Conservation (phyloP, 2,888 invertebrate species). For the Esperia sulphurella region DNA sequence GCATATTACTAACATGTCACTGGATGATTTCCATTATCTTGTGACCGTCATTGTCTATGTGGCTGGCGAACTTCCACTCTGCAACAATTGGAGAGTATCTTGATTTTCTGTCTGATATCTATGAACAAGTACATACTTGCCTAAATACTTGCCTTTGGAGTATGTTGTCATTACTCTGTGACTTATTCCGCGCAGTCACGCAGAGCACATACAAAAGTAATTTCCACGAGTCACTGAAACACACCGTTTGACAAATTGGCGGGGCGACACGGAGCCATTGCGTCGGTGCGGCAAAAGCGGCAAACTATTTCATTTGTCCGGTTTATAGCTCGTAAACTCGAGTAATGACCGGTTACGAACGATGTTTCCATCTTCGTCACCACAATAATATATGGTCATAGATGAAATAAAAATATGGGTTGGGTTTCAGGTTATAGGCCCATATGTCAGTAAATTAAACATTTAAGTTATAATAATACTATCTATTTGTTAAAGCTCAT, state of each 20-base stretch:
- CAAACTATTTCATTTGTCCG: slow-evolving; percentile 56
- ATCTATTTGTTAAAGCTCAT: too few species aligned
- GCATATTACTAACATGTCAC: too few species aligned
- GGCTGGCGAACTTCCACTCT: too few species aligned
- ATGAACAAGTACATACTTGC: too few species aligned
- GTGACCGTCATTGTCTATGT: too few species aligned
- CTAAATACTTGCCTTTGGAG: too few species aligned
- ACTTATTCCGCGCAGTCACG: slow-evolving; percentile 9
- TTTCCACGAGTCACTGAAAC: slow-evolving; percentile 32
- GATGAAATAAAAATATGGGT: slow-evolving; percentile 9
- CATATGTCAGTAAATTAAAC: neutral
- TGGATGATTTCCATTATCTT: too few species aligned
- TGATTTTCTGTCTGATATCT: too few species aligned
- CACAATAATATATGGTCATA: neutral
- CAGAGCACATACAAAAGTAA: slow-evolving; percentile 39
- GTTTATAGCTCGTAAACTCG: slow-evolving; percentile 46
- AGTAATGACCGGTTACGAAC: slow-evolving; percentile 34
- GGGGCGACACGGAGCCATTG: slow-evolving; percentile 30
- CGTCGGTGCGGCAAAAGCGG: slow-evolving; percentile 36
- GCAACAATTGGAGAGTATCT: too few species aligned
- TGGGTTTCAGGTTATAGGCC: neutral
- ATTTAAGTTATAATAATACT: too few species aligned
- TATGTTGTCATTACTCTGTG: too few species aligned
- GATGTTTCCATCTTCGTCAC: slow-evolving; percentile 14
- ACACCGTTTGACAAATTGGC: slow-evolving; percentile 43